Evolutionary conservation across 2,888 invertebrate species (phyloP).

Genomic region (Gerris lacustris): DNA sequence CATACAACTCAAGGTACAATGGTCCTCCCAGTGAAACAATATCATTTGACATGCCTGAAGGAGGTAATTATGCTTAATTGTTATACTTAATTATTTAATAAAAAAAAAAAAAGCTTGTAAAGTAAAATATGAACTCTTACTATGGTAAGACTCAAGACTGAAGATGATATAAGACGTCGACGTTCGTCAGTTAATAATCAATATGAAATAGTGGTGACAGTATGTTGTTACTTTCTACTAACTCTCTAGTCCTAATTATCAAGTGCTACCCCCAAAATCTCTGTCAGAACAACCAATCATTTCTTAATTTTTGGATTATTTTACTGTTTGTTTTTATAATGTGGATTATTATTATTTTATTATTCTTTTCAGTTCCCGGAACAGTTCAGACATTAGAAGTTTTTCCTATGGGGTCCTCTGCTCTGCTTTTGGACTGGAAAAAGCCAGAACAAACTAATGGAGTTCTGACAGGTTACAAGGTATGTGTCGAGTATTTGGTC

Average conservation of each 20-base stretch:
- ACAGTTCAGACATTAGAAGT: slow-evolving; percentile 73
- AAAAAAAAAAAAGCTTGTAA: background rate
- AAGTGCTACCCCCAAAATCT: too few relatives aligned
- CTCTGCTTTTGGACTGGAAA: slow-evolving; percentile 82
- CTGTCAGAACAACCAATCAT: too few relatives aligned
- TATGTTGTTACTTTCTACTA: too few relatives aligned
- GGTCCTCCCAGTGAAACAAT: slow-evolving; percentile 80
- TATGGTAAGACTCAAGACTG: too few relatives aligned
- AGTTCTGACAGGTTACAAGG: slow-evolving; percentile 73
- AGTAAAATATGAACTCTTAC: background rate
- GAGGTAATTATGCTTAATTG: slow-evolving; percentile 38
- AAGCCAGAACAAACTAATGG: slow-evolving; percentile 87
- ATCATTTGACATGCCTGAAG: slow-evolving; percentile 79
- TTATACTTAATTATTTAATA: background rate
- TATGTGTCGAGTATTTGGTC: slow-evolving; percentile 4
- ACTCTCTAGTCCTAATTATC: too few relatives aligned
- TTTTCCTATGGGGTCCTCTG: slow-evolving; percentile 75
- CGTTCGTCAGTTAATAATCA: too few relatives aligned
- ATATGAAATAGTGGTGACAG: too few relatives aligned
- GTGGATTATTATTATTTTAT: too few relatives aligned
- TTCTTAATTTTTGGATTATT: too few relatives aligned
- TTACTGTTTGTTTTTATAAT: too few relatives aligned
- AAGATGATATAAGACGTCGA: too few relatives aligned
- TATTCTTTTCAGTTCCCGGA: slow-evolving; percentile 50
- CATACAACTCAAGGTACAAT: slow-evolving; percentile 80